Evolutionary conservation across 2,888 invertebrate genomes (phyloP).

Genomic region (Drosophila mercatorum): DNA sequence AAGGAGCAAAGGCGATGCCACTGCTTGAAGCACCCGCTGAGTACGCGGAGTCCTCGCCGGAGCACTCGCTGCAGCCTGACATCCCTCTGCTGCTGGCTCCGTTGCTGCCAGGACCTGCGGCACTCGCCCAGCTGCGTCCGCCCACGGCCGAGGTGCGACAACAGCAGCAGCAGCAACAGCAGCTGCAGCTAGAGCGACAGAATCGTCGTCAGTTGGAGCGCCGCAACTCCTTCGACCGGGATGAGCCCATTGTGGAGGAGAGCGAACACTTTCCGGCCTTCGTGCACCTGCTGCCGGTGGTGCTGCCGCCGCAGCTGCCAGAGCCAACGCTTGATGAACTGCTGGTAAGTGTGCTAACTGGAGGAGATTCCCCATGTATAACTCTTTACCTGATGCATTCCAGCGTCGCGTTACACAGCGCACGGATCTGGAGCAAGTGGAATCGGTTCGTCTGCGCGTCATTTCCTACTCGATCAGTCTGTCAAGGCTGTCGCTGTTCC

Average conservation of each 20-base stretch:
- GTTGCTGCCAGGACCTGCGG: conserved; percentile 57
- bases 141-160: conserved; percentile 51
- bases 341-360: conserved; percentile 84
- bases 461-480: conserved; percentile 88
- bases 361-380: neutral
- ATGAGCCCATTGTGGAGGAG: conserved; percentile 78
- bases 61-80: conserved; percentile 81
- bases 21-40: conserved; percentile 80
- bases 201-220: conserved; percentile 50
- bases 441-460: conserved; percentile 87
- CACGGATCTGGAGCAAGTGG: conserved; percentile 85
- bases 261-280: conserved; percentile 76
- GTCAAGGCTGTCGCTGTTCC: conserved; percentile 87
- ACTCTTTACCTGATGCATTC: too few species aligned
- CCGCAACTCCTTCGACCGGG: conserved; percentile 73
- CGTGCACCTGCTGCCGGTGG: conserved; percentile 86
- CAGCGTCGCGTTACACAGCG: conserved; percentile 85
- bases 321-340: conserved; percentile 87
- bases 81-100: conserved; percentile 50
- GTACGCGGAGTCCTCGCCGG: conserved; percentile 78
- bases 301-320: conserved; percentile 85
- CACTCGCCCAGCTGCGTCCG: conserved; percentile 54
- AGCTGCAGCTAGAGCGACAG: conserved; percentile 29
- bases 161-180: conserved; percentile 16
- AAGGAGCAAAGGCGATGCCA: conserved; percentile 66